Base-by-base conservation (phyloP, 2,888 invertebrate genomes). In the Drosophila bunnanda region DNA sequence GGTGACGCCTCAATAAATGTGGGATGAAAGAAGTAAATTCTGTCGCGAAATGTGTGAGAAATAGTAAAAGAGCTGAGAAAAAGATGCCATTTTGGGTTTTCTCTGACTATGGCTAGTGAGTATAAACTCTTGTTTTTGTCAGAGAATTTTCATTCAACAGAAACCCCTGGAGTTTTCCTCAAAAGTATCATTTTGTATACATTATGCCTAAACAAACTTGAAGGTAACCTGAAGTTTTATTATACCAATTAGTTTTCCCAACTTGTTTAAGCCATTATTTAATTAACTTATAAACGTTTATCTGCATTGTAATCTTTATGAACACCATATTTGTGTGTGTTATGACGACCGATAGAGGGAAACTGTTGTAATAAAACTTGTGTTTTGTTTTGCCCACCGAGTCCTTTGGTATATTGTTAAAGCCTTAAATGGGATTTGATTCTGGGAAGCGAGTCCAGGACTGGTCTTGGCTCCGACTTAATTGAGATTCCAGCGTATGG, bases 401-500 rank as follows among this genome's bases (percentile, higher is more conserved):
- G 17, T 44, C 38, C 36, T 25, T 58, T 8, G 13, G 34, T 43
- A 15, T 28, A 30, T 36, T 58, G 58, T 25, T 48, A 2, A 59
- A 32, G 59, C 38, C 32, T 39, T 58, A 58, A 62, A 58, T 62
- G 38, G 39, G 46, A 48, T 62, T 62, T 38, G 17, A 38, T 22
- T 25, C 34, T 12, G 36, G 20, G 44, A 46, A 46, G 28, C n/a
- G 25, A 10, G 44, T 9, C n/a, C 44, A 25, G 44, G 25, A 46
- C 22, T 25, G 43, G 22, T 4, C 25, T 25, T 25, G 2, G 25
- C 25, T 25, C 3, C 4, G 25, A 46, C 46, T 57, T 61, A 61
- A 61, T 60, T 50, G 64, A 44, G 66, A 46, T 34, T 41, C 55
- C 46, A 55, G 38, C 15, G 44, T 7, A 38, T 57, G 68, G 20